phyloP scores from a whole-genome alignment of 1,140 invertebrate species.

The Heliconius congener region DNA sequence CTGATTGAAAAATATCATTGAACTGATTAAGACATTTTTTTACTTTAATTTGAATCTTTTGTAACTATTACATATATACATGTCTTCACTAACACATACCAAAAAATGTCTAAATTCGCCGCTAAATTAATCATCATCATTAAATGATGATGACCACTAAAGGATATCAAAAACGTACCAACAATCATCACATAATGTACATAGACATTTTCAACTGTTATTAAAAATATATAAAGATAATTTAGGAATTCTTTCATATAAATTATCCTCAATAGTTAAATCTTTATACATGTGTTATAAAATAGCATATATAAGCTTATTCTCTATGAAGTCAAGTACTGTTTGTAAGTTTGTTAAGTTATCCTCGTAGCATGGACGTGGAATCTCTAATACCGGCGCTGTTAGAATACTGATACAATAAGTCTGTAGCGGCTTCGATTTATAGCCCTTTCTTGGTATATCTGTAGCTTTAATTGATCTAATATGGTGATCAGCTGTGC shows the following conservation, averaged over 20 bases:
- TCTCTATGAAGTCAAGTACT: neutral
- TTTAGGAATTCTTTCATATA: neutral
- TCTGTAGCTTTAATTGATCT: slow-evolving; percentile 23
- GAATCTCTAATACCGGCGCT: slow-evolving; percentile 22
- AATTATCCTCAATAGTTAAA: neutral
- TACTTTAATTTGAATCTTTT: no score
- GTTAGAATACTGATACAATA: slow-evolving; percentile 28
- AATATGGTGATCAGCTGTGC: slow-evolving; percentile 15
- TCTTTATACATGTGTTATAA: neutral
- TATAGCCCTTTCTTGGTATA: slow-evolving; percentile 32
- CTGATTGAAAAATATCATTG: no score
- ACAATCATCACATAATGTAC: no score
- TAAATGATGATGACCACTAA: no score
- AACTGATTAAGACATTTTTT: no score
- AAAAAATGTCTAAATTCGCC: no score
- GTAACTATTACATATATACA: no score
- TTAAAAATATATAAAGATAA: no score
- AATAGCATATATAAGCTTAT: neutral
- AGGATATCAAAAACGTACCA: no score
- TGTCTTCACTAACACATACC: no score
- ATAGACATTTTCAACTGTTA: no score
- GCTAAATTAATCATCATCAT: no score
- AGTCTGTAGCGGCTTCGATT: slow-evolving; percentile 21
- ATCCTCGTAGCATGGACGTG: slow-evolving; percentile 22
- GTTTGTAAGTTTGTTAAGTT: slow-evolving; percentile 22